A percentile compares a stretch with the other conserved stretches of the same genome.
Conservation (phyloP, 2,113 vertebrate genomes). For the Heterotilapia buettikoferi region DNA sequence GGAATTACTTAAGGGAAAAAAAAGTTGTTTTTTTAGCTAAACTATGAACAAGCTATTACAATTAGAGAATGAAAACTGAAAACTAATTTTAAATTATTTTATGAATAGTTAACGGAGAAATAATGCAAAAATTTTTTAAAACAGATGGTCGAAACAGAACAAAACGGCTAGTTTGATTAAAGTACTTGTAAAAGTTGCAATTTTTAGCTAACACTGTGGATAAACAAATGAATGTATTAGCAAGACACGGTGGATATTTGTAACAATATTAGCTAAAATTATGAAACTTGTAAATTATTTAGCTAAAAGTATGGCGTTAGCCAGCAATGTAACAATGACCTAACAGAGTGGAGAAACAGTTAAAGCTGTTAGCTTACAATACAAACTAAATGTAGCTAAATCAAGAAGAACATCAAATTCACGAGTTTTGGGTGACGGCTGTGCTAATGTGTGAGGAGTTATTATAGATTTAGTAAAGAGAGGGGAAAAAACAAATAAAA, state of each 20-base stretch:
- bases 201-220: neutral
- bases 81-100: neutral
- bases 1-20: rapidly evolving
- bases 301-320: neutral
- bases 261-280: neutral
- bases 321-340: neutral
- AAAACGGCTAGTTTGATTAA: neutral
- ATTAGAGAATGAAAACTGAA: neutral
- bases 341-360: rapidly evolving
- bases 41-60: neutral
- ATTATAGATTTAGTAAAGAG: neutral
- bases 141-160: neutral
- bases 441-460: neutral
- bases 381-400: neutral
- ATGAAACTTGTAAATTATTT: neutral
- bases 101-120: neutral
- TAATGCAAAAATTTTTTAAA: neutral
- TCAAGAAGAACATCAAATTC: neutral
- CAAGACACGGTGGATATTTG: neutral
- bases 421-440: neutral
- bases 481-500: neutral
- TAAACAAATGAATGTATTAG: neutral
- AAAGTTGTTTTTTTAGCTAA: neutral
- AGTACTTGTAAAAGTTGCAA: neutral
- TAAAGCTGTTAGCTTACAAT: neutral